Evolutionary conservation across 1,140 invertebrate genomes (phyloP), one percentile per base, ranked within the genome.

Genomic region (Hestina assimilis): DNA sequence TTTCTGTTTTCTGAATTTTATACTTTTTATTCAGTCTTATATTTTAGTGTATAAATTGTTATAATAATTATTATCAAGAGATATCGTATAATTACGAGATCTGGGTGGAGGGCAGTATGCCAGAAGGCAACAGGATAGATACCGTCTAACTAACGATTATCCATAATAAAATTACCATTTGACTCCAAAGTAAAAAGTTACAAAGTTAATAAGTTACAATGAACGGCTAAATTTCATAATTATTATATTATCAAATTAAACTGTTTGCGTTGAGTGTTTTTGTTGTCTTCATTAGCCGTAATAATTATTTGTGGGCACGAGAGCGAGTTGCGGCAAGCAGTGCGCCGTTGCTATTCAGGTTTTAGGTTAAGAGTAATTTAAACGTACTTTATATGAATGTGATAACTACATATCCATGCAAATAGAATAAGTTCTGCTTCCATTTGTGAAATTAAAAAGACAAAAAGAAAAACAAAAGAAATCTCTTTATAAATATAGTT

Each of bases 311-410:
- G 33, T 33, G 47, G 47, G 47, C 31, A 26, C 20, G 21, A 47
- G 45, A 50, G 33, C 40, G 19, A 31, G 47, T 38, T 50, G 45
- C 35, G 46, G 23, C 53, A 48, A 42, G 47, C 23, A 24, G 42
- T 42, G 38, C 50, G 50, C 23, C 29, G 24, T 35, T 57, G 45
- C 42, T 48, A 8, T 33, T 20, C 35, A 8, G 31, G 28, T 42
- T 57, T 48, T 57, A 57, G 54, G 54, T 57, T 57, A 57, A 57
- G 54, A 57, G 54, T 57, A 57, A 57, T 57, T 48, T 57, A 56
- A 56, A 47, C 53, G 21, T 56, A 31, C 35, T 57, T 28, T 48
- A 48, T 48, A 43, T 21, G 33, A 56, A 56, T 57, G 54, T 48
- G 54, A 57, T 57, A 57, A 48, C 48, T 48, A 48, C 54, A 57